A percentile compares a stretch with the other conserved stretches of the same genome.
Conservation (phyloP, 1,140 invertebrate genomes). For the Drosophila setifemur region DNA sequence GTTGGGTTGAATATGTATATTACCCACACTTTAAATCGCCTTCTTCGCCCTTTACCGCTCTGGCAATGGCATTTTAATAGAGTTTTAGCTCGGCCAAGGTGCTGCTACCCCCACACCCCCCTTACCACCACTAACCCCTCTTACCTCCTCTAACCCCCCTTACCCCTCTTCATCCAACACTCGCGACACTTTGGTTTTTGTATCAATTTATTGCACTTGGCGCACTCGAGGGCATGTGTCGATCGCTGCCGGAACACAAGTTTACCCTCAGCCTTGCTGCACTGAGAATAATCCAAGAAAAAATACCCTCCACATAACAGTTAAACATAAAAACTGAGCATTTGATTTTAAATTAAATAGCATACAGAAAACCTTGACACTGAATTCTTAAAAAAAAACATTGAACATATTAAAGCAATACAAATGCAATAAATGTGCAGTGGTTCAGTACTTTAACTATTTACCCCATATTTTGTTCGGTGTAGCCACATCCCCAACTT, state of each 20-base stretch:
- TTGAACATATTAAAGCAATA: neutral
- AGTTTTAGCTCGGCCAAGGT: constrained; percentile 23
- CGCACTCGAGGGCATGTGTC: constrained; percentile 36
- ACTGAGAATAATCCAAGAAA: constrained; percentile 17
- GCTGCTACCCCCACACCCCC: neutral
- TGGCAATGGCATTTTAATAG: constrained; percentile 39
- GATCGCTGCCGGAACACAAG: constrained; percentile 9
- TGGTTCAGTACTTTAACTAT: too few relatives aligned
- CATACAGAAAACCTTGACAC: too few relatives aligned
- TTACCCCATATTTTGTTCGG: neutral
- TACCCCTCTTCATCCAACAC: neutral
- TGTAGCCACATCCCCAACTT: neutral
- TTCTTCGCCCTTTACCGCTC: neutral
- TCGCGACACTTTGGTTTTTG: constrained; percentile 1
- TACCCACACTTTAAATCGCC: neutral
- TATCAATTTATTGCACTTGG: constrained; percentile 45
- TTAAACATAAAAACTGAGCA: neutral
- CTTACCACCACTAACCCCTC: neutral
- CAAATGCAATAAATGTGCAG: neutral
- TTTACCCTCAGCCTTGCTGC: constrained; percentile 3
- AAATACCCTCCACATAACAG: neutral
- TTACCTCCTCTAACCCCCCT: neutral
- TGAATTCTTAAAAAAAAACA: too few relatives aligned
- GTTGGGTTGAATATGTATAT: neutral
- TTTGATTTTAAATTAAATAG: neutral